phyloP scores from a whole-genome alignment of 2,113 vertebrate genomes.

The Vidua macroura region DNA sequence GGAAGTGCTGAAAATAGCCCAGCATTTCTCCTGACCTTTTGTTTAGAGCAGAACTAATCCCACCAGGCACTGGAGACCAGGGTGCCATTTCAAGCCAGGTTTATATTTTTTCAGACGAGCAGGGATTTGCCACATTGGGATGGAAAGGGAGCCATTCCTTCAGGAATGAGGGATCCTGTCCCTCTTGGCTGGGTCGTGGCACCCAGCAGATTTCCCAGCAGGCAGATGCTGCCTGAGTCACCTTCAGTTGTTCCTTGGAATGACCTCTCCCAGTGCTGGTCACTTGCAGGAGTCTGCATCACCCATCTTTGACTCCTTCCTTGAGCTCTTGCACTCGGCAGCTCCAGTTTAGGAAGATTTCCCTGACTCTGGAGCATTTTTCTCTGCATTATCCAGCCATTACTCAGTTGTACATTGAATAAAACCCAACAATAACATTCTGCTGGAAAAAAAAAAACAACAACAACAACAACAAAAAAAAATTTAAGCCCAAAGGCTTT shows the following conservation, averaged over 20 bases:
- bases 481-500: background rate
- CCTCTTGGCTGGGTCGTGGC: background rate
- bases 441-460: background rate
- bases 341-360: background rate
- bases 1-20: background rate
- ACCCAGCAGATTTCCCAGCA: constrained; percentile 19
- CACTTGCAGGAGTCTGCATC: background rate
- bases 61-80: background rate
- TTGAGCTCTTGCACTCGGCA: background rate
- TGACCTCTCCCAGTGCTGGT: background rate
- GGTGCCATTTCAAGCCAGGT: background rate
- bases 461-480: too few species aligned
- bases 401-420: background rate
- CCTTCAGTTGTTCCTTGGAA: background rate
- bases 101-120: background rate
- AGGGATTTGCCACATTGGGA: background rate
- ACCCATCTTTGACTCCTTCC: background rate
- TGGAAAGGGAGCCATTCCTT: background rate
- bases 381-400: background rate
- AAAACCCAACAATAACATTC: constrained; percentile 28
- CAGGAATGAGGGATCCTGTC: background rate
- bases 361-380: background rate
- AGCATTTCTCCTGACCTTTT: background rate
- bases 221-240: background rate
- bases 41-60: background rate